phyloP scores from a whole-genome alignment of 2,797 vertebrate species.

The Poeciliopsis turneri region DNA sequence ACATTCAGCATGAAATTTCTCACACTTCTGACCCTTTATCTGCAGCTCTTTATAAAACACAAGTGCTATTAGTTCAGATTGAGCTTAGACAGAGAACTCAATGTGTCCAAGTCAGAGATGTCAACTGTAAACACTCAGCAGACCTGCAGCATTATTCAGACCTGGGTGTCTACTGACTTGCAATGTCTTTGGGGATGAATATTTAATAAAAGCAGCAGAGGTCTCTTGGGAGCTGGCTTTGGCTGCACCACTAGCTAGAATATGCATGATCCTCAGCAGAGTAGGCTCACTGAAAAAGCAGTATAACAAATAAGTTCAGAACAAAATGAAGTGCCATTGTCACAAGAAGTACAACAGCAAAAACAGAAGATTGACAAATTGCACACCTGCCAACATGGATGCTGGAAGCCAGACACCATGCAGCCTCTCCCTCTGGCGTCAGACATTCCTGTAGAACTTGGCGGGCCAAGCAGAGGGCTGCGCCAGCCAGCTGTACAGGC shows the following conservation, averaged over 20 bases:
- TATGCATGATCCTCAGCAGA: slow-evolving; percentile 77
- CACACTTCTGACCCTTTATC: slow-evolving; percentile 39
- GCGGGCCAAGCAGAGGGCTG: slow-evolving; percentile 84
- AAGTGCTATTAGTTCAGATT: neutral
- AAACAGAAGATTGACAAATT: neutral
- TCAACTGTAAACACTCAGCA: slow-evolving; percentile 63
- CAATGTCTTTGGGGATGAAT: slow-evolving; percentile 79
- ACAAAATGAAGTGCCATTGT: neutral
- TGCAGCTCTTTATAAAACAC: neutral
- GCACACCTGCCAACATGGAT: slow-evolving; percentile 75
- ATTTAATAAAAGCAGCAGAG: slow-evolving; percentile 84
- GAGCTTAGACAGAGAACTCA: neutral
- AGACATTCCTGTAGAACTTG: slow-evolving; percentile 71
- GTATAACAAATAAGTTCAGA: slow-evolving; percentile 8
- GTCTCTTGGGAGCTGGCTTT: slow-evolving; percentile 69
- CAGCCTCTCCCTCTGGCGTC: slow-evolving; percentile 69
- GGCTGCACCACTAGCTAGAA: slow-evolving; percentile 78
- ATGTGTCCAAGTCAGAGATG: slow-evolving; percentile 14
- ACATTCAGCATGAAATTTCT: slow-evolving; percentile 25
- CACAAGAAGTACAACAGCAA: neutral
- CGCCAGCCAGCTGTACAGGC: slow-evolving; percentile 83
- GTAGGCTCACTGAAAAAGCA: slow-evolving; percentile 73
- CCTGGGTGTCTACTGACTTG: slow-evolving; percentile 81
- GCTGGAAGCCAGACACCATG: slow-evolving; percentile 78
- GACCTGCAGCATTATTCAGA: slow-evolving; percentile 57